A percentile compares a stretch with the other conserved stretches of the same genome.
These are phyloP conservation scores for Trichoplusia ni DNA, from an alignment of 1,140 invertebrate species.

Conservation along the genomic window DNA sequence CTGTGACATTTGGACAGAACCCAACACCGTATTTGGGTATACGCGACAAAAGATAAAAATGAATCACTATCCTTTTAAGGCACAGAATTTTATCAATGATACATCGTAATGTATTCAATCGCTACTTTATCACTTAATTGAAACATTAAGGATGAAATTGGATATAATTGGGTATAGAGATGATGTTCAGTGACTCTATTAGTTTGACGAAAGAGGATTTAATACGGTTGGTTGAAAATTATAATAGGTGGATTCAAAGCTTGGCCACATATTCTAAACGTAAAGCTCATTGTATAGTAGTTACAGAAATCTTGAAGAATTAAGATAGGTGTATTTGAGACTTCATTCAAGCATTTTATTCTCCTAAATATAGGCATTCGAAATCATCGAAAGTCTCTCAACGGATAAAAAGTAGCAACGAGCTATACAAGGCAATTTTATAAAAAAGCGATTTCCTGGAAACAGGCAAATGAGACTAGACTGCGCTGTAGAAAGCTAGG, in stretches of 20 bases:
- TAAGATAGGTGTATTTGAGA: too few relatives aligned
- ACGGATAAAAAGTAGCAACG: neutral
- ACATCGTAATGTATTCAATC: neutral
- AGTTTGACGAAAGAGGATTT: too few relatives aligned
- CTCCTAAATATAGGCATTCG: too few relatives aligned
- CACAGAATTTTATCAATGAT: neutral
- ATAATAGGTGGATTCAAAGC: too few relatives aligned
- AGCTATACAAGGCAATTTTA: constrained; percentile 13
- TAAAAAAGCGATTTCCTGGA: constrained; percentile 23
- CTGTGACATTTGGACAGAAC: neutral
- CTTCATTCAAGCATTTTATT: too few relatives aligned
- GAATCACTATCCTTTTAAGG: constrained; percentile 4
- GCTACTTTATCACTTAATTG: neutral
- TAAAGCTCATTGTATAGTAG: too few relatives aligned
- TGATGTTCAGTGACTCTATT: too few relatives aligned
- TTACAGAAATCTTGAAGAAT: too few relatives aligned
- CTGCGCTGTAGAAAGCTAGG: constrained; percentile 5
- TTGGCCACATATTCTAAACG: too few relatives aligned
- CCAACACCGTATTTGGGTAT: neutral
- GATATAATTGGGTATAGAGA: too few relatives aligned
- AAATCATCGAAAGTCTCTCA: neutral
- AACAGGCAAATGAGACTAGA: neutral
- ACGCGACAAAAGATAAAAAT: neutral
- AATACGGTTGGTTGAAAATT: too few relatives aligned
- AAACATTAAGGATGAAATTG: neutral